Evolutionary conservation across 2,888 invertebrate species (phyloP).

Genomic region (Blomia tropicalis): DNA sequence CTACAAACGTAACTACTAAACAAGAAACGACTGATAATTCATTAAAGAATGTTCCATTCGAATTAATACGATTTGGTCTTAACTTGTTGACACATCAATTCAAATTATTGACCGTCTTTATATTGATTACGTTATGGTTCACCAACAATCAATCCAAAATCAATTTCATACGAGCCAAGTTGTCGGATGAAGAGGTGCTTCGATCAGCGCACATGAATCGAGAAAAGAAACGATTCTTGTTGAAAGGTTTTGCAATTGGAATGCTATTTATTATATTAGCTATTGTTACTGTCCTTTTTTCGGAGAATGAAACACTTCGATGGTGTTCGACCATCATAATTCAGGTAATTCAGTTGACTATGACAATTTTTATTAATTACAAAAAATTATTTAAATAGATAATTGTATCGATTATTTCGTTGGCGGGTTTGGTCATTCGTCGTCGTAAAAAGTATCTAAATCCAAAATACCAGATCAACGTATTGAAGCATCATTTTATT

Average conservation of each 20-base stretch:
- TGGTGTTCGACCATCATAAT: conserved; percentile 13
- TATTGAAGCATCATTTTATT: conserved; percentile 20
- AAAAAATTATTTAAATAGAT: background rate
- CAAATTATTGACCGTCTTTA: conserved; percentile 24
- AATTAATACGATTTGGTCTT: conserved; percentile 5
- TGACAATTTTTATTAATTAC: background rate
- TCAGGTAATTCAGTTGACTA: conserved; percentile 21
- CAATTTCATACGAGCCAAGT: conserved; percentile 15
- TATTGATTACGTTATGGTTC: conserved; percentile 25
- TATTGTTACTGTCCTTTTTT: conserved; percentile 16
- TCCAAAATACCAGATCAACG: conserved; percentile 20
- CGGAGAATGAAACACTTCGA: conserved; percentile 6
- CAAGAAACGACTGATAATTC: background rate
- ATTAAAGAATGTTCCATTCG: background rate
- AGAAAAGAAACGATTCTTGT: background rate
- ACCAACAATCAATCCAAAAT: conserved; percentile 22
- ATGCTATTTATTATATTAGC: conserved; percentile 11
- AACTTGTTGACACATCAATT: conserved; percentile 18
- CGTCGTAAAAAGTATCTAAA: conserved; percentile 17
- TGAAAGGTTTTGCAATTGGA: conserved; percentile 24
- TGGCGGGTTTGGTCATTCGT: conserved; percentile 20
- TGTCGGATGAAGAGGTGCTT: conserved; percentile 17
- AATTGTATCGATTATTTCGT: conserved; percentile 2
- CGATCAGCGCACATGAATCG: background rate
- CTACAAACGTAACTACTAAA: background rate